Evolutionary conservation across 2,113 vertebrate genomes (phyloP).

Genomic region (Solenodon paradoxus): DNA sequence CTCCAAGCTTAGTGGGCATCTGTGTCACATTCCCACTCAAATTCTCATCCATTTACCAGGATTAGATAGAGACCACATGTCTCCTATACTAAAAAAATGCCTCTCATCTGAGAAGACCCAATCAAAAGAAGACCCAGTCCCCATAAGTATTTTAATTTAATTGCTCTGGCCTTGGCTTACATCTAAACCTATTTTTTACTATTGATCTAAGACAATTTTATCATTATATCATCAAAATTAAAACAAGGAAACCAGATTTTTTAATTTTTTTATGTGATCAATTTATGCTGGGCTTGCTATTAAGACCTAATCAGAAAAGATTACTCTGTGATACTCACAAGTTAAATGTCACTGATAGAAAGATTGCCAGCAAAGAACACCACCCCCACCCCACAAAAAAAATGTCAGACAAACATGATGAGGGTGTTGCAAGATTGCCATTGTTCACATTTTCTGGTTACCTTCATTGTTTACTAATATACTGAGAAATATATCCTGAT

Average conservation of each 20-base stretch:
- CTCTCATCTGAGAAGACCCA: background rate
- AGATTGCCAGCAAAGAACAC: background rate
- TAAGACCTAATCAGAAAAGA: background rate
- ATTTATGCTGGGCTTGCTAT: background rate
- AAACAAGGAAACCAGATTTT: background rate
- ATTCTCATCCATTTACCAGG: background rate
- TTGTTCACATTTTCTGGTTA: background rate
- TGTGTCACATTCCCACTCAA: background rate
- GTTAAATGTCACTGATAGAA: background rate
- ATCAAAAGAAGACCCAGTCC: background rate
- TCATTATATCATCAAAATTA: background rate
- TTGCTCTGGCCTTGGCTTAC: background rate
- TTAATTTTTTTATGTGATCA: background rate
- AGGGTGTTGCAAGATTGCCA: background rate
- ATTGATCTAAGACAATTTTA: background rate
- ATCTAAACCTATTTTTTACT: no score
- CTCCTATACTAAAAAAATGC: background rate
- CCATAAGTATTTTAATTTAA: background rate
- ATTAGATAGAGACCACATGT: background rate
- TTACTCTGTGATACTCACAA: background rate
- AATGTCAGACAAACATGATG: background rate
- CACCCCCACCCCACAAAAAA: background rate
- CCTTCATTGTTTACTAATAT: background rate
- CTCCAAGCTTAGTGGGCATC: background rate
- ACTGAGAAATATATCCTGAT: background rate